Percentiles rank a stretch among this genome's conserved stretches.
phyloP scores from a whole-genome alignment of 2,888 invertebrate genomes.

The Cacoxenus indagator region DNA sequence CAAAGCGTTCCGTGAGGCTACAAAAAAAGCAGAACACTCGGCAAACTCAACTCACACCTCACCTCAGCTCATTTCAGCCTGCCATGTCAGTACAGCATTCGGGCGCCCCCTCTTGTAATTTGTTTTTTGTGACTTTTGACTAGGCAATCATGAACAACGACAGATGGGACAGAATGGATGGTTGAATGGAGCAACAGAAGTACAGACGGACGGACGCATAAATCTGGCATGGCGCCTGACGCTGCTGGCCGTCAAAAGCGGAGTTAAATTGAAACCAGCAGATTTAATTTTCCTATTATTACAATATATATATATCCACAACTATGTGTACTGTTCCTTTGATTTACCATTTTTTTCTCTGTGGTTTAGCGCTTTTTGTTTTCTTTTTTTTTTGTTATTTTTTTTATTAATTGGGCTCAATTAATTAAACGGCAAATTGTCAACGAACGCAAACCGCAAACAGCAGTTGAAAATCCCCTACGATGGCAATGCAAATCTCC shows the following conservation, averaged over 20 bases:
- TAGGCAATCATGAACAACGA: slow-evolving; percentile 35
- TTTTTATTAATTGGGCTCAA: slow-evolving; percentile 57
- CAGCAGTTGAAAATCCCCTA: slow-evolving; percentile 12
- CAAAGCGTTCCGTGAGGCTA: slow-evolving; percentile 8
- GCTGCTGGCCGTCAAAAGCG: slow-evolving; percentile 13
- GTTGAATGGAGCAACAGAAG: slow-evolving; percentile 9
- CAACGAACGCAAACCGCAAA: slow-evolving; percentile 51
- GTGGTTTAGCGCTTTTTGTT: slow-evolving; percentile 39
- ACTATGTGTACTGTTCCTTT: too few relatives aligned
- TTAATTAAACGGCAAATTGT: slow-evolving; percentile 61
- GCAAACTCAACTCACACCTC: background rate
- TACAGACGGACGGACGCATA: slow-evolving; percentile 12
- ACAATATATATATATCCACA: too few relatives aligned
- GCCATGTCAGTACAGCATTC: background rate
- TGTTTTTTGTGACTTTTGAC: slow-evolving; percentile 22
- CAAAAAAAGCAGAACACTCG: background rate
- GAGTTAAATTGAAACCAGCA: slow-evolving; percentile 1
- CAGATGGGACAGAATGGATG: slow-evolving; percentile 48
- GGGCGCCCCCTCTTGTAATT: background rate
- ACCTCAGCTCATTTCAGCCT: background rate
- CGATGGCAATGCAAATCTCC: slow-evolving; percentile 53
- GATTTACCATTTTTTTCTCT: background rate
- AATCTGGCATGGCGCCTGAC: background rate
- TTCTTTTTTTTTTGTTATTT: slow-evolving; percentile 25
- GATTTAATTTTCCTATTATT: background rate